Evolutionary conservation across 2,888 invertebrate genomes (phyloP), one percentile per base, ranked within the genome.

Genomic region (Chloroclystis v-ata): DNA sequence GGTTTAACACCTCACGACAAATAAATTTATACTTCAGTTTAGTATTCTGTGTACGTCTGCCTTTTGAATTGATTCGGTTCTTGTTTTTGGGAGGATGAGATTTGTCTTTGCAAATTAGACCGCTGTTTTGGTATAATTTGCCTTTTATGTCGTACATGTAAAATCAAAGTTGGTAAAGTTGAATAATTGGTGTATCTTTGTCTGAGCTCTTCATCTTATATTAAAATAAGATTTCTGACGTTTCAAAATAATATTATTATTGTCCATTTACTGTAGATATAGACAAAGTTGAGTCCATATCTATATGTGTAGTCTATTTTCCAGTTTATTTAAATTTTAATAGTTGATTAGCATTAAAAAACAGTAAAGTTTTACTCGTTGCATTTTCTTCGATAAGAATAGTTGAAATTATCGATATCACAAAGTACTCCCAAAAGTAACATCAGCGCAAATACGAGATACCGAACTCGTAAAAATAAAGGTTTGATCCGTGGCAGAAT

Each of bases 1-100:
- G 53, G 59, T 57, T 56, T 59, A 56, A 56, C 61, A 50, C 51
- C 53, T 59, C 52, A 54, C 53, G 56, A 59, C 57, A 60, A 56
- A 56, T 56, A 54, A 52, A 53, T 56, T 54, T 53, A 51, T 51
- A 56, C 54, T 54, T 49, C 26, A 37, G 47, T 40, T 48, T 30
- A 37, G 35, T 48, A 48, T 49, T 49, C 49, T 13, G 28, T 41
- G 35, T 43, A 43, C 56, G 59, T 50, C 53, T 56, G 59, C 35
- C 51, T 32, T 59, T 53, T 50, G 54, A 59, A 59, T 59, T 59
- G 54, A 59, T 59, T 56, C 48, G 46, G 29, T 32, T 38, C 47
- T 54, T 26, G 37, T 44, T 39, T 42, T 32, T 40, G 28, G 4
- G 26, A 42, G 25, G 28, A 33, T 30, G 30, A 35, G 33, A 26